Evolutionary conservation across 2,113 vertebrate species (phyloP).

Genomic region (Circaetus gallicus): DNA sequence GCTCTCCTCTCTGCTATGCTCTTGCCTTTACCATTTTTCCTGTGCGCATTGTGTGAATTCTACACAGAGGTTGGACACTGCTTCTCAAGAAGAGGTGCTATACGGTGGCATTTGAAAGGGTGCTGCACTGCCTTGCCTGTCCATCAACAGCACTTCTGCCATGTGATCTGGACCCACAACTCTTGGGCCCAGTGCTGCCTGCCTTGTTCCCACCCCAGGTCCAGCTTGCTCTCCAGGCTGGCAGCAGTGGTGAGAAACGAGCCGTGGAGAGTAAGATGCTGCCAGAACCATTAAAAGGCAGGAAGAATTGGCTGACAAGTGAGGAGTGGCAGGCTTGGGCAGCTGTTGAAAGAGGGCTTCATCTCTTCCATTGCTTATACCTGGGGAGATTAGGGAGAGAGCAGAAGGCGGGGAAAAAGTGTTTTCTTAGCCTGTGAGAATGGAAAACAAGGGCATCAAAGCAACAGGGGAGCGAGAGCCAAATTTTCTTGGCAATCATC

Average conservation of each 20-base stretch:
- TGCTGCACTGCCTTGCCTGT: not conserved
- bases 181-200: not conserved
- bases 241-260: slow-evolving; percentile 26
- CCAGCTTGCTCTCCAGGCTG: not conserved
- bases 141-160: not conserved
- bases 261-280: not conserved
- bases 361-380: slow-evolving; percentile 10
- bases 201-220: not conserved
- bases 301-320: slow-evolving; percentile 26
- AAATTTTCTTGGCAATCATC: slow-evolving; percentile 53
- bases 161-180: not conserved
- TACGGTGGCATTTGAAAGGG: not conserved
- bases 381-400: slow-evolving; percentile 26
- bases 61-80: too few species aligned
- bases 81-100: not conserved
- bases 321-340: slow-evolving; percentile 13
- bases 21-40: not conserved
- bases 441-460: slow-evolving; percentile 38
- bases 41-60: not conserved
- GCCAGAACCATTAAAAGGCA: slow-evolving; percentile 38
- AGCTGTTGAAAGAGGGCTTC: slow-evolving; percentile 41
- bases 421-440: slow-evolving; percentile 17
- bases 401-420: not conserved
- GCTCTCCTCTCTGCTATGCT: not conserved
- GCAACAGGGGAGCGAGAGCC: slow-evolving; percentile 19